Base-by-base conservation (phyloP, 1,140 invertebrate genomes). In the Phymastichus coffea region DNA sequence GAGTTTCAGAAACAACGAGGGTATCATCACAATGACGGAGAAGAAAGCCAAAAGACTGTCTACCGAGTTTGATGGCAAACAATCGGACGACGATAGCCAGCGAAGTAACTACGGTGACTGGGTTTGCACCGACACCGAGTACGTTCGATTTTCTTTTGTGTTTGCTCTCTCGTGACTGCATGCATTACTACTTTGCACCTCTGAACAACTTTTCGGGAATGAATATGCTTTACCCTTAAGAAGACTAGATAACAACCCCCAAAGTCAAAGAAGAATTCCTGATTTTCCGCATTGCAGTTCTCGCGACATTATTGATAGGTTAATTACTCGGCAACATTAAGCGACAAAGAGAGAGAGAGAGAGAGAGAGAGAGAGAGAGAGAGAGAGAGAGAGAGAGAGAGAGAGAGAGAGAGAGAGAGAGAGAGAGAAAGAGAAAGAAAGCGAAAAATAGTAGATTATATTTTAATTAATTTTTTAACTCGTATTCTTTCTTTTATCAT, bases 91-190 rank as follows among this genome's bases (percentile, higher is more conserved):
- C 7, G 78, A 79, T 44, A 70, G 73, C 28, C 70, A 74, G 35
- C 66, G 61, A 33, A 47, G 72, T 63, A 78, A 79, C 55, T 78
- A 79, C 48, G 77, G 78, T 20, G 78, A 80, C 62, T 80, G 78
- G 78, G 70, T 79, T 53, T 79, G 78, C 57, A 71, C 68, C 25
- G 78, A 80, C 63, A 70, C 75, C 25, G 75, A 78, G 78, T 80
- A 65, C 28, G 77, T 76, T 15, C 10, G 10, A 33, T 40, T 57
- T 47, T 30, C 7, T 52, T 35, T 33, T 37, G n/a, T 23, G 54
- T 33, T 35, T 54, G 52, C 25, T 26, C 23, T 30, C 10, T 37
- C 47, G 30, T 20, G 38, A 46, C 22, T 41, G 47, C 49, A 15
- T 17, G 3, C 22, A 2, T 52, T 28, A 49, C 38, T 37, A 19